Percentiles rank a stretch among this genome's conserved stretches.
These are phyloP conservation scores for Globodera ellingtonae DNA, from an alignment of 1,140 invertebrate species.

Conservation along the genomic window DNA sequence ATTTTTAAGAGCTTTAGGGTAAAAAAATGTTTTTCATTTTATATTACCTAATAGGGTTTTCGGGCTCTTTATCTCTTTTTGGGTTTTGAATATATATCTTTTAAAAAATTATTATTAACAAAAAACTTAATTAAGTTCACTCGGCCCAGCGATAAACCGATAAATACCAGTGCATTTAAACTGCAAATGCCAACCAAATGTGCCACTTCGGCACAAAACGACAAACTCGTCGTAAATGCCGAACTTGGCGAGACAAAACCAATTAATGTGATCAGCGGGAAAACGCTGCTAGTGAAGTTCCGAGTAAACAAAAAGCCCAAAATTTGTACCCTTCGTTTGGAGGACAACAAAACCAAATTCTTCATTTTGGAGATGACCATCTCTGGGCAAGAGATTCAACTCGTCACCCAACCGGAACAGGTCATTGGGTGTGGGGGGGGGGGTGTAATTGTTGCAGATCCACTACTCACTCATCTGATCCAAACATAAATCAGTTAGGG, in stretches of 20 bases:
- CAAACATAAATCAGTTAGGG: too few relatives aligned
- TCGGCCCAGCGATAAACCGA: neutral
- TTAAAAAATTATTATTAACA: neutral
- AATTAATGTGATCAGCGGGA: neutral
- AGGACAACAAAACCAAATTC: neutral
- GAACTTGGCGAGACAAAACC: neutral
- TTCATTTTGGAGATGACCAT: neutral
- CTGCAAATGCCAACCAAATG: neutral
- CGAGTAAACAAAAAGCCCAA: neutral
- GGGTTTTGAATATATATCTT: too few relatives aligned
- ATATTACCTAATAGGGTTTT: too few relatives aligned
- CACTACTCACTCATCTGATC: too few relatives aligned
- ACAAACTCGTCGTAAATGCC: neutral
- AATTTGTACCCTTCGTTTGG: neutral
- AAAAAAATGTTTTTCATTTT: neutral
- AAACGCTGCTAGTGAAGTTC: neutral
- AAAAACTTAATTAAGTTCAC: too few relatives aligned
- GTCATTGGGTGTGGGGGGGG: too few relatives aligned
- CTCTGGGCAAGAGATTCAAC: neutral
- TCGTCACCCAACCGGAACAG: too few relatives aligned
- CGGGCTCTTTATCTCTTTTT: too few relatives aligned
- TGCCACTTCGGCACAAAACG: neutral
- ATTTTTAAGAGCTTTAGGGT: neutral
- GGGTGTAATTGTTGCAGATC: too few relatives aligned
- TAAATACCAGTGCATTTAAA: too few relatives aligned